Percentiles rank a stretch among this genome's conserved stretches.
phyloP scores from a whole-genome alignment of 1,140 invertebrate species.

The Drosophila gunungcola region DNA sequence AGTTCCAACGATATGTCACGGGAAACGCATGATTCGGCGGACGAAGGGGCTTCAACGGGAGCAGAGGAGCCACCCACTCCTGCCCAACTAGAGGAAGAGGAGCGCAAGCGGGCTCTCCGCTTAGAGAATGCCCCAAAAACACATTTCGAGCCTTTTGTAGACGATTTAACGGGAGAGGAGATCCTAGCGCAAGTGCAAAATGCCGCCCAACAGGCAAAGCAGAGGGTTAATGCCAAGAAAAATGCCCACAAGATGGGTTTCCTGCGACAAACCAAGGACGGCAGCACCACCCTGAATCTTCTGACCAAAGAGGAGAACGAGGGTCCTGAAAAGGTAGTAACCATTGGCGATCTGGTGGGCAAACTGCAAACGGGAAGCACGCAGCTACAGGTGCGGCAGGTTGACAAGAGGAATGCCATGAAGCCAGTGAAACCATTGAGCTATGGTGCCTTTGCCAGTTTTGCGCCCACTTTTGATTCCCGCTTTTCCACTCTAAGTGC shows the following conservation, averaged over 20 bases:
- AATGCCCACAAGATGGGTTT: conserved; percentile 91
- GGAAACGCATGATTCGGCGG: conserved; percentile 78
- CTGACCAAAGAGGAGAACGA: conserved; percentile 89
- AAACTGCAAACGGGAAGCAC: conserved; percentile 93
- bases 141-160: conserved; percentile 92
- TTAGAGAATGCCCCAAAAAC: conserved; percentile 86
- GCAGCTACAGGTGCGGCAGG: conserved; percentile 89
- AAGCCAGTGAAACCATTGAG: conserved; percentile 96
- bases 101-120: conserved; percentile 83
- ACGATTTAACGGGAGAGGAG: conserved; percentile 92
- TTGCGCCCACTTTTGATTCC: conserved; percentile 97
- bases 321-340: conserved; percentile 91
- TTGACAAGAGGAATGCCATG: conserved; percentile 94
- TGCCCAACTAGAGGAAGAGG: conserved; percentile 86
- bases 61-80: conserved; percentile 85
- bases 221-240: conserved; percentile 77
- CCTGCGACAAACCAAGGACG: conserved; percentile 91
- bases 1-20: conserved; percentile 58
- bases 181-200: conserved; percentile 88
- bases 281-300: conserved; percentile 94
- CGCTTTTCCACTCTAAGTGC: conserved; percentile 97
- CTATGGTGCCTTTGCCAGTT: conserved; percentile 97
- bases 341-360: conserved; percentile 92
- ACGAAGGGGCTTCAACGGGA: conserved; percentile 78
- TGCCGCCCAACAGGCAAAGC: conserved; percentile 77